Base-by-base conservation (phyloP, 2,888 invertebrate species). In the Melangyna quadrimaculata region DNA sequence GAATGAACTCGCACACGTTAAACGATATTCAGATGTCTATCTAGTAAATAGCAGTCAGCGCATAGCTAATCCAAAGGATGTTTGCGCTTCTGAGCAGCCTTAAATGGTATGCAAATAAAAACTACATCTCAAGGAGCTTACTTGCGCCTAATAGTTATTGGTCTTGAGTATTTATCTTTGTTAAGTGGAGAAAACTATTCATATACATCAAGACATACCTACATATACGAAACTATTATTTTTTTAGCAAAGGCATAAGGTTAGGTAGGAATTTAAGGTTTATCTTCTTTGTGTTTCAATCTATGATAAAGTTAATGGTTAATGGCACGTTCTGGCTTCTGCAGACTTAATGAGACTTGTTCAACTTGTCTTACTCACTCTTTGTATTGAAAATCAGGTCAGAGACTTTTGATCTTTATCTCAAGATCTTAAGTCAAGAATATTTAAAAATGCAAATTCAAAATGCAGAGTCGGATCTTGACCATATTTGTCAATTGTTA, bases 21-120 rank as follows among this genome's bases (percentile, higher is more conserved):
- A 32, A 29, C 51, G 27, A 40, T 27, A 57, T 43, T 29, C 55
- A 35, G 24, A 51, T 53, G 74, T 17, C 53, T 40, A 67, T 57
- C 19, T 57, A 61, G 6, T 35, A n/a, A n/a, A n/a, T n/a, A n/a
- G 10, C 35, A 53, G 35, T 22, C 57, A 63, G 59, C 29, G 45
- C 45, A 48, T 35, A 73, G 78, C 55, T 75, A 84, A 75, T 80
- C 75, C 70, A 53, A 79, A 84, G 84, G 79, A 84, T 75, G 71
- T 84, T 79, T 84, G 71, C 40, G 27, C 19, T 45, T 37, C 53
- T 17, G 37, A 22, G 17, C 59, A 71, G 45, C 37, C 78, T 45
- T 71, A 79, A 78, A 84, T 78, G 72, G 63, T 72, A 63, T 72
- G 83, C 78, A 83, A 83, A 83, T 74, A 78, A 59, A 59, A 32